Base-by-base conservation (phyloP, 1,140 invertebrate species). In the Dendrolimus punctatus region DNA sequence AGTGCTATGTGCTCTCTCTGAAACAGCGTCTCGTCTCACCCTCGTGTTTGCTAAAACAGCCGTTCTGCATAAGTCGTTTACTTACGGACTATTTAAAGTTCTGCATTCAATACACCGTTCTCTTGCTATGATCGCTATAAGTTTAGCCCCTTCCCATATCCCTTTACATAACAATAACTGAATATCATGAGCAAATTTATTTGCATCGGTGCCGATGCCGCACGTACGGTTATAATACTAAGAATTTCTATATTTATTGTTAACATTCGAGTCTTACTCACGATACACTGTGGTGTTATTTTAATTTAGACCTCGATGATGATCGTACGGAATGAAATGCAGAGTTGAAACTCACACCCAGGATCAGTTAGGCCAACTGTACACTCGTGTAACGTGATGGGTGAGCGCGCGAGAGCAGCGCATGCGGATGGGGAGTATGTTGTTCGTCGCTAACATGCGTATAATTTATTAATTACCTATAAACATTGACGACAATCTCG, bases 391-490 rank as follows among this genome's bases (percentile, higher is more conserved):
- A 9, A 40, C 8, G 39, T 44, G 39, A 36, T 38, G 10, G 46
- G 5, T 38, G 42, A 41, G 57, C 48, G 47, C 6, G 40, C 42
- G 47, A 49, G 38, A 42, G 47, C 46, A 36, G 41, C 9, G 46
- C 41, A n/a, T 7, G 46, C 56, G 41, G 41, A 9, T 43, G 40
- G 37, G 40, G 51, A 53, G 44, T 51, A 51, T 50, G 58, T 47
- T 39, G 55, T 54, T 55, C 59, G 53, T 67, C 62, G 58, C 73
- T 67, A 64, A 70, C 56, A 47, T 51, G 9, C 60, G 65, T 72
- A 64, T 68, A 69, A 71, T 72, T 75, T 66, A 69, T 72, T 72
- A 69, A 64, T 68, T 70, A 72, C 55, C 76, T 79, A 76, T 73
- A 62, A 70, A 75, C 66, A 73, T 71, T 68, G 68, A 70, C 67